Evolutionary conservation across 2,888 invertebrate species (phyloP), one percentile per base, ranked within the genome.

Genomic region (Flabesymbios commensalis): DNA sequence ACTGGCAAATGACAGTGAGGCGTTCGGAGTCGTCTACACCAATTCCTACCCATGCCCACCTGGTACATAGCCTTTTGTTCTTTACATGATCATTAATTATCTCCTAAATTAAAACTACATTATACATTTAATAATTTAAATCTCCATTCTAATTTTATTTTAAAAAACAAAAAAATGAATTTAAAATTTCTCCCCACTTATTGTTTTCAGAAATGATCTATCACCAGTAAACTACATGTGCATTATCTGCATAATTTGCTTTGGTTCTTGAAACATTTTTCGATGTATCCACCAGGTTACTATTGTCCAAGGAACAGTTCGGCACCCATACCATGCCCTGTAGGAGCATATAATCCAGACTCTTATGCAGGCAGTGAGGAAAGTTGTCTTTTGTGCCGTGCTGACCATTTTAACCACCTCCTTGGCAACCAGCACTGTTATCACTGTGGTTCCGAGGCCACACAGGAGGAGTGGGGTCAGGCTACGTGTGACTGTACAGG

Each of bases 31-130:
- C 32, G 73, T 73, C 51, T 68, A 69, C 22, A 80, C 79, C 5
- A 72, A 74, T 36, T 75, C 78, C 5, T 80, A 77, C 60, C 71
- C 73, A 0, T 80, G 79, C 66, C 79, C 79, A 17, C 60, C 64
- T 54, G 79, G 79, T 78, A 61, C 7, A 57, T n/a, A n/a, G n/a
- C n/a, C n/a, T 33, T 14, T n/a, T n/a, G n/a, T n/a, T n/a, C n/a
- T n/a, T n/a, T n/a, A n/a, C n/a, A n/a, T n/a, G n/a, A n/a, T n/a
- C n/a, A n/a, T n/a, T n/a, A n/a, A n/a, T n/a, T n/a, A n/a, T n/a
- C n/a, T n/a, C n/a, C n/a, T n/a, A n/a, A n/a, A n/a, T n/a, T n/a
- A n/a, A n/a, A n/a, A n/a, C n/a, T n/a, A n/a, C n/a, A n/a, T n/a
- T n/a, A n/a, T n/a, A n/a, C n/a, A n/a, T n/a, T n/a, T n/a, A n/a